Evolutionary conservation across 2,888 invertebrate species (phyloP), one percentile per base, ranked within the genome.

Genomic region (Ligdia adustata): DNA sequence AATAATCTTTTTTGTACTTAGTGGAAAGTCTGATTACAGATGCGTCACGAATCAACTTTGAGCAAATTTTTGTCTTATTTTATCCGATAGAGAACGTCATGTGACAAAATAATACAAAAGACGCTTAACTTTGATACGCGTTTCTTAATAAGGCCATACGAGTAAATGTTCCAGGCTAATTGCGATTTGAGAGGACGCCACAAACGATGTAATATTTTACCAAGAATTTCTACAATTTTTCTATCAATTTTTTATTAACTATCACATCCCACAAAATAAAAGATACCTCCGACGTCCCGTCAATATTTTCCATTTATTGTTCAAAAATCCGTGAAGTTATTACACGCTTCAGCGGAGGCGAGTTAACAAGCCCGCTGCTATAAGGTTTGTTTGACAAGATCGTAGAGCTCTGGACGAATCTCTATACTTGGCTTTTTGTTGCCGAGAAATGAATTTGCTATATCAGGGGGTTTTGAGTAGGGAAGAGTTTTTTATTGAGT

Each of bases 261-360:
- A 11, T 11, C 14, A 24, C 27, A 16, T 27, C 27, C 15, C 45
- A 27, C 20, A 24, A 28, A 45, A 28, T 40, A 34, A 29, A 34
- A 28, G 15, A 33, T 13, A 38, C 27, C 33, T 48, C 46, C 41
- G 28, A 38, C 41, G 37, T 43, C 37, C 35, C 40, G 37, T 48
- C 52, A 50, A 52, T 56, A 51, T 55, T 49, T 50, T 28, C 35
- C 34, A 49, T 43, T 59, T 54, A 46, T 56, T 60, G 60, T 55
- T 55, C 51, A 55, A 60, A 59, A 57, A 53, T 52, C 55, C 52
- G 52, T 52, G 41, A 60, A 57, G 52, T 55, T 55, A 57, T 60
- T 55, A 54, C 50, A 35, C 48, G 50, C 52, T 50, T 48, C 52
- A 43, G 29, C 37, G 57, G 51, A 31, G 47, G 41, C 15, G 40